Evolutionary conservation across 2,113 vertebrate species (phyloP).

Genomic region (Sinosuthora webbiana): DNA sequence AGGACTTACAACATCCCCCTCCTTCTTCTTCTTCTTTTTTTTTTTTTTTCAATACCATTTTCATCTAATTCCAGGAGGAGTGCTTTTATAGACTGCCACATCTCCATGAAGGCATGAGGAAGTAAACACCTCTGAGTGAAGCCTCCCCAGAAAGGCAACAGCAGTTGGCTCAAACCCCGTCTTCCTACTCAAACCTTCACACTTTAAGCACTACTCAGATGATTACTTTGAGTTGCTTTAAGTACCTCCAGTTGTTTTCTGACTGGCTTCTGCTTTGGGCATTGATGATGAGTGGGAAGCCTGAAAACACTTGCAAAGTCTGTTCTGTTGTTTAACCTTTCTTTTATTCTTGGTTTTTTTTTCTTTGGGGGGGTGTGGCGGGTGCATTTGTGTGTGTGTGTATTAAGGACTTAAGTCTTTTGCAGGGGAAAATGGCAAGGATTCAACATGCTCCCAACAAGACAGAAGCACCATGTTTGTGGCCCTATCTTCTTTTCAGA

Average conservation of each 20-base stretch:
- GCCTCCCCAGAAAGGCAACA: slow-evolving; percentile 3
- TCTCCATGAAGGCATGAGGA: slow-evolving; percentile 32
- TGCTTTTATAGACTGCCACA: slow-evolving; percentile 52
- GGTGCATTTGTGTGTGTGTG: too few species aligned
- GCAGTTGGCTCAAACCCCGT: slow-evolving; percentile 4
- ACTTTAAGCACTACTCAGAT: background rate
- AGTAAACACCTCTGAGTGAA: slow-evolving; percentile 22
- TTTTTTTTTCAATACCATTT: background rate
- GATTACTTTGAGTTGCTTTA: background rate
- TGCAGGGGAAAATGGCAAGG: background rate
- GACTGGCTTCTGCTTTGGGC: background rate
- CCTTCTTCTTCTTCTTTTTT: background rate
- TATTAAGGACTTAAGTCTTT: background rate
- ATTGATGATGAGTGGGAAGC: background rate
- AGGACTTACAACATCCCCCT: background rate
- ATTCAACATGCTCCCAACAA: background rate
- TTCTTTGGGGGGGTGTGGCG: too few species aligned
- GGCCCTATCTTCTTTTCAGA: background rate
- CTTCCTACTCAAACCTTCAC: slow-evolving; percentile 29
- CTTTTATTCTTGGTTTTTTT: background rate
- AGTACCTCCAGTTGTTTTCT: slow-evolving; percentile 27
- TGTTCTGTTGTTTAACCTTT: background rate
- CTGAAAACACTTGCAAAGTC: background rate
- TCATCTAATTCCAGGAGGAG: slow-evolving; percentile 32
- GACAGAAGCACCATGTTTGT: background rate